A percentile compares a stretch with the other conserved stretches of the same genome.
phyloP scores from a whole-genome alignment of 2,797 vertebrate genomes.

The Gymnocypris eckloni region DNA sequence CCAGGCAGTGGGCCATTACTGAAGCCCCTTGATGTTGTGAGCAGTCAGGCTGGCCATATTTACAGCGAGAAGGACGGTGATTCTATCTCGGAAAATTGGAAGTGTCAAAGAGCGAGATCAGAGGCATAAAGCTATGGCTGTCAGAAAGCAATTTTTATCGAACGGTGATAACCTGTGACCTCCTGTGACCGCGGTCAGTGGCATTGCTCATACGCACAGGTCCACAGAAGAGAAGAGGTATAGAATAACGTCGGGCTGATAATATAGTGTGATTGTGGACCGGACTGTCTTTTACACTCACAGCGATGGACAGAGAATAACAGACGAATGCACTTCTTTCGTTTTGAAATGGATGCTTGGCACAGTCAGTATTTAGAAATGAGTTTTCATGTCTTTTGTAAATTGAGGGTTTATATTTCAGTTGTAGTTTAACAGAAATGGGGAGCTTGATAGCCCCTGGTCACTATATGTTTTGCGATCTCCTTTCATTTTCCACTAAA shows the following conservation, averaged over 20 bases:
- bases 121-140: slow-evolving; percentile 40
- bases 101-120: slow-evolving; percentile 50
- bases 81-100: slow-evolving; percentile 58
- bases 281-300: neutral
- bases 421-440: neutral
- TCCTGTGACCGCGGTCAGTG: slow-evolving; percentile 29
- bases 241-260: neutral
- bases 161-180: slow-evolving; percentile 37
- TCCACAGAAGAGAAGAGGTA: slow-evolving; percentile 8
- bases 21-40: slow-evolving; percentile 54
- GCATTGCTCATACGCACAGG: neutral
- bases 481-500: neutral
- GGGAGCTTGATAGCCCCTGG: neutral
- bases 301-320: neutral
- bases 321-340: neutral
- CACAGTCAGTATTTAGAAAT: neutral
- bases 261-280: neutral
- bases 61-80: slow-evolving; percentile 49
- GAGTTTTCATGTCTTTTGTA: neutral
- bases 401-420: neutral
- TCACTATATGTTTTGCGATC: neutral
- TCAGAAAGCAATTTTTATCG: slow-evolving; percentile 42
- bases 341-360: neutral
- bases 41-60: slow-evolving; percentile 47
- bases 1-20: slow-evolving; percentile 62